Base-by-base conservation (phyloP, 1,140 invertebrate species). In the Melipona quadrifasciata region DNA sequence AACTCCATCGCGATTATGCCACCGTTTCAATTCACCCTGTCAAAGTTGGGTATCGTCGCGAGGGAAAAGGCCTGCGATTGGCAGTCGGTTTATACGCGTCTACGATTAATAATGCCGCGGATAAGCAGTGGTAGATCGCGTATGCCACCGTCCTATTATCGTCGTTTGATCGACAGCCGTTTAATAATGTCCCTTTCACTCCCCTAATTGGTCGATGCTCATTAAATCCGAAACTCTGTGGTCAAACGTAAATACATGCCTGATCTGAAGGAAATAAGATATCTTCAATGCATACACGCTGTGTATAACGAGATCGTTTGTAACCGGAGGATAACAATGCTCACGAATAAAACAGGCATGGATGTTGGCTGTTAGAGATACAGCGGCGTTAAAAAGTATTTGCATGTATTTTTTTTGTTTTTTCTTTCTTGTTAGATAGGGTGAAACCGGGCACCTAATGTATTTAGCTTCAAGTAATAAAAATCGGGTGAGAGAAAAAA, bases 21-120 rank as follows among this genome's bases (percentile, higher is more conserved):
- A 75, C 21, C 53, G 21, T 53, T 57, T 34, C 27, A 57, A 21
- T 74, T 17, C 12, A 57, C 12, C 14, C 21, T 55, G 73, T 31
- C 73, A 34, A 58, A 39, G 16, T 75, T 51, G 10, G 73, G 58
- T 31, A 31, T 24, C 12, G 55, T 58, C 21, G 19, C 55, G n/a
- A 16, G 55, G 73, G 27, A 24, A 58, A 75, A 27, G 19, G 19
- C 27, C 21, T 27, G 79, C 79, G 34, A 81, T 81, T 81, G 79
- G 57, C 79, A 73, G 70, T 27, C 70, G 12, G n/a, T 16, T 79
- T 73, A 64, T 55, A 73, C 55, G 24, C 17, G 55, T 73, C 68
- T 47, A 14, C n/a, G 68, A 73, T 61, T 39, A 47, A 47, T 47
- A 80, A 72, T 47, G 27, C 24, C 14, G 47, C 34, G 68, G 27